Percentiles rank a stretch among this genome's conserved stretches.
These are phyloP conservation scores for Eulemur albifrons DNA, from an alignment of 2,797 vertebrate genomes.

Conservation along the genomic window DNA sequence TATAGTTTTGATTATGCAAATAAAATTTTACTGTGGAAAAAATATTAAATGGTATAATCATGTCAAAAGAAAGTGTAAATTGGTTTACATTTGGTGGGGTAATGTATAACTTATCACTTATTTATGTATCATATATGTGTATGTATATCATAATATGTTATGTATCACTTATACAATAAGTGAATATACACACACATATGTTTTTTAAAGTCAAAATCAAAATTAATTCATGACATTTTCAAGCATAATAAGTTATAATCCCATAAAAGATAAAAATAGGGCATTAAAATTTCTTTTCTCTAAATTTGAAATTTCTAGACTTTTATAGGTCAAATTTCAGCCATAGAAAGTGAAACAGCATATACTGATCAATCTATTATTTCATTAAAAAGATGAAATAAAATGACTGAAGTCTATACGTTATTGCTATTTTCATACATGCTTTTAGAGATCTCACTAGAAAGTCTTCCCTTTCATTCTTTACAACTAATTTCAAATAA, in stretches of 20 bases:
- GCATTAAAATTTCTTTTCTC: not conserved
- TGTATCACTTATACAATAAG: not conserved
- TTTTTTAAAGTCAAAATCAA: slow-evolving; percentile 27
- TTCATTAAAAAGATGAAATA: not conserved
- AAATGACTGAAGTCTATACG: not conserved
- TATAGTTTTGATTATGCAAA: slow-evolving; percentile 49
- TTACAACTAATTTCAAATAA: slow-evolving; percentile 61
- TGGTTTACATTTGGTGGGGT: not conserved
- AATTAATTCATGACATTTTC: not conserved
- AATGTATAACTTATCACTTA: not conserved
- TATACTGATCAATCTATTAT: not conserved
- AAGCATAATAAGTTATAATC: not conserved
- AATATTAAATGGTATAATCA: not conserved
- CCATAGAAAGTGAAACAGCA: not conserved
- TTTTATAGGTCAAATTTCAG: not conserved
- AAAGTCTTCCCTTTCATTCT: slow-evolving; percentile 16
- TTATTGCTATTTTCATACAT: not conserved
- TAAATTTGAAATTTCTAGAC: not conserved
- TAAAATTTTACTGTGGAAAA: slow-evolving; percentile 35
- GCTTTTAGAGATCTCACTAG: not conserved
- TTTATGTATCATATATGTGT: too few species aligned
- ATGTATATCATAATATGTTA: not conserved
- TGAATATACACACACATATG: not conserved
- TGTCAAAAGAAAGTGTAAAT: not conserved
- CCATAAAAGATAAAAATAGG: not conserved